phyloP scores from a whole-genome alignment of 2,797 vertebrate species.

The Uromys caudimaculatus region DNA sequence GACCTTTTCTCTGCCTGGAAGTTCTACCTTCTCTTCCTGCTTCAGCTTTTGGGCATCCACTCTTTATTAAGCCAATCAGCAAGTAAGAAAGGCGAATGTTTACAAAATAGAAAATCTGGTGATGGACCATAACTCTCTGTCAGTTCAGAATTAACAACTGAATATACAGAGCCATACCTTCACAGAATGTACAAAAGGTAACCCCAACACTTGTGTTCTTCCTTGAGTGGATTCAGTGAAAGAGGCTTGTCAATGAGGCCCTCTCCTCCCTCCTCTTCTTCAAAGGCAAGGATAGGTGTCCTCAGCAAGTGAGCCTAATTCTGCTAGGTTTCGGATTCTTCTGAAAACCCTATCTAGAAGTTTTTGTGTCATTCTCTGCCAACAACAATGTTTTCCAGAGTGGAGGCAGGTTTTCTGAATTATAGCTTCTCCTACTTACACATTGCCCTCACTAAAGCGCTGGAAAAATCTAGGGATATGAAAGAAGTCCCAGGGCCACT shows the following conservation, averaged over 20 bases:
- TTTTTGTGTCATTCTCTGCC: neutral
- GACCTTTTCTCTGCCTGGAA: too few species aligned
- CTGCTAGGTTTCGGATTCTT: neutral
- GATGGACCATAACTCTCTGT: too few species aligned
- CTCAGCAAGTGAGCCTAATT: neutral
- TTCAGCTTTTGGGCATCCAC: too few species aligned
- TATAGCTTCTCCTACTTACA: neutral
- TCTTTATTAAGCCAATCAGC: too few species aligned
- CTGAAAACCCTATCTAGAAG: neutral
- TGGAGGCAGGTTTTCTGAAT: neutral
- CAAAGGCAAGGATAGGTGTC: neutral
- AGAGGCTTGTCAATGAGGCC: neutral
- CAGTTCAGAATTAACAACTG: too few species aligned
- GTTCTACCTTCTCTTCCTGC: too few species aligned
- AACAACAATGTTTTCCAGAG: too few species aligned
- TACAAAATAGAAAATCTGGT: too few species aligned
- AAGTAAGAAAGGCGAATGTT: too few species aligned
- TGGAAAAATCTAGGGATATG: neutral
- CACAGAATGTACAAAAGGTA: too few species aligned
- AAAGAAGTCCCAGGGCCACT: neutral
- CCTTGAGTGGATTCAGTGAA: accelerated
- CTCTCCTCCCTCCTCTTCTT: neutral
- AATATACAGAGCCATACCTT: too few species aligned
- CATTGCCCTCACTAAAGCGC: neutral
- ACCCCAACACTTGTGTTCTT: too few species aligned